Base-by-base conservation (phyloP, 2,113 vertebrate species). In the Centropristis striata region DNA sequence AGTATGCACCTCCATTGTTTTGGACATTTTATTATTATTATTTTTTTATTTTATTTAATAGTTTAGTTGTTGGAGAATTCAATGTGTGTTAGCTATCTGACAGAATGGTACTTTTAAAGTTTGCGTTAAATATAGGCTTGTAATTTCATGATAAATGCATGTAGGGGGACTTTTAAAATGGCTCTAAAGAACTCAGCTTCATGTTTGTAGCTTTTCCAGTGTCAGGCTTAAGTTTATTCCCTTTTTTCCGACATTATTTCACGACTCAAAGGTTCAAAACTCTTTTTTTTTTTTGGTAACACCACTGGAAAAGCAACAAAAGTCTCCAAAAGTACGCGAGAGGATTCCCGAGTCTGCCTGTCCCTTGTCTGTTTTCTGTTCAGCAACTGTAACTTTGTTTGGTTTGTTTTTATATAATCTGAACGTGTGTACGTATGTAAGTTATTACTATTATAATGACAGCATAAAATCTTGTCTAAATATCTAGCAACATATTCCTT, bases 351-450 rank as follows among this genome's bases (percentile, higher is more conserved):
- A 80, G 60, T 64, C 81, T 44, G 58, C 75, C 81, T 86, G 86
- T 86, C 87, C 91, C 90, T 74, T 8, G 58, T 88, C 59, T 54
- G 14, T 83, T 77, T 81, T 85, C 66, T 78, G 57, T 86, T 80
- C 71, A 44, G 82, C 85, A 78, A 77, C 86, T 88, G 88, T 90
- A 84, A 86, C 82, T 88, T 86, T 81, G 78, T 92, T 89, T 86
- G 71, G 75, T 87, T 90, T 86, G 72, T 89, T 94, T 95, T 92
- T 87, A 91, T 90, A 92, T 92, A 88, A 75, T 83, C 80, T 86
- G 75, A 91, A 88, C 57, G 63, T 91, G 78, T n/a, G 54, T 90
- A 65, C 18, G 78, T 91, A 79, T 90, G 84, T 89, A 79, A 81
- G 84, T 87, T 86, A 81, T 64, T 74, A 82, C 71, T 86, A 84